Evolutionary conservation across 2,797 vertebrate genomes (phyloP), one percentile per base, ranked within the genome.

Genomic region (Capromys pilorides): DNA sequence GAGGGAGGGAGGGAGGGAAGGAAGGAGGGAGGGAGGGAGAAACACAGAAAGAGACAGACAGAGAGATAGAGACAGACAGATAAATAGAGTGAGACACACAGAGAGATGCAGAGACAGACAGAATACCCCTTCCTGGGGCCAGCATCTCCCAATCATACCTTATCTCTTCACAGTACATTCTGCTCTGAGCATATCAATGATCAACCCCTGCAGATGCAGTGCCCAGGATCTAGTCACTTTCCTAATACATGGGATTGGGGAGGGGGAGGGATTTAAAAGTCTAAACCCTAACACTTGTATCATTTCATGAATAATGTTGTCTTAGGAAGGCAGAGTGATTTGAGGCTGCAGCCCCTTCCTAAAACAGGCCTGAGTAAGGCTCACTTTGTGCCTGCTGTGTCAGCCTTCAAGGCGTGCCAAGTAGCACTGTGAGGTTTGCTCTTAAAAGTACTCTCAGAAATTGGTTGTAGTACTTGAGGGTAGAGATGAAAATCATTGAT

Each of bases 401-500:
- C 19, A 69, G 75, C 79, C 49, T 92, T 95, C 49, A 73, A 39
- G 18, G 28, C 28, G 54, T 89, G 10, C 10, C 22, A 19, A 36
- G 26, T 54, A 69, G 78, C n/a, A 13, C 49, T 77, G 41, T 49
- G 66, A 71, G 86, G 28, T 45, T 26, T 73, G 5, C 36, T 57
- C 6, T 88, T 90, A 61, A 93, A 93, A 59, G 19, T 9, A 80
- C 33, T 31, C 92, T 92, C 57, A 77, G 45, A 92, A 94, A 93
- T 86, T 31, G 7, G 24, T 89, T 80, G 66, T 59, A 96, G 61
- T 59, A 80, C 31, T 80, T 71, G 86, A 93, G 26, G 49, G 61
- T 73, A 57, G 96, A 89, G 88, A 39, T 79, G 59, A 92, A 49
- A 85, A 49, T 78, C 69, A 88, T 95, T 93, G 28, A 45, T 81